A percentile compares a stretch with the other conserved stretches of the same genome.
These are phyloP conservation scores for Myotis planiceps DNA, from an alignment of 2,797 vertebrate species.

Conservation along the genomic window DNA sequence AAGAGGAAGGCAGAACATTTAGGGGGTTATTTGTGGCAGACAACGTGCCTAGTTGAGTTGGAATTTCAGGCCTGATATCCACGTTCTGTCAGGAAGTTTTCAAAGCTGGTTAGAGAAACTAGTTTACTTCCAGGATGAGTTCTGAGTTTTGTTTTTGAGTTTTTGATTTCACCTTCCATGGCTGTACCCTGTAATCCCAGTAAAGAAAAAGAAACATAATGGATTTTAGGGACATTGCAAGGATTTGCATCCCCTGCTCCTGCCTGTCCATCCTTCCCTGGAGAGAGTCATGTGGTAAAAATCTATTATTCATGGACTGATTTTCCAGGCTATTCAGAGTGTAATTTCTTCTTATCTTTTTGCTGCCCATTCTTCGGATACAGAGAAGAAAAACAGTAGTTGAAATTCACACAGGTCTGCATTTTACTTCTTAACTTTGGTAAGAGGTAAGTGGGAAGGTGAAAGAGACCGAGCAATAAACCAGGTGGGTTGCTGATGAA, in stretches of 20 bases:
- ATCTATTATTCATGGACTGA: not conserved
- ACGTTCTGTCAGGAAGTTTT: not conserved
- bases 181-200: not conserved
- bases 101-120: not conserved
- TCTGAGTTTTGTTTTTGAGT: constrained; percentile 12
- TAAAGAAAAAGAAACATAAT: not conserved
- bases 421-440: not conserved
- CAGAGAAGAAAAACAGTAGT: not conserved
- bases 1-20: not conserved
- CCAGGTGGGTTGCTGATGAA: not conserved
- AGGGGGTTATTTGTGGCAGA: not conserved
- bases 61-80: not conserved
- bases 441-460: not conserved
- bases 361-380: not conserved
- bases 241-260: not conserved
- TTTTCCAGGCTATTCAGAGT: not conserved
- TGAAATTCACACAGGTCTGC: not conserved
- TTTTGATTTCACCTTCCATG: not conserved
- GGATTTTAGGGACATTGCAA: not conserved
- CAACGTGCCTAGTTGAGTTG: not conserved
- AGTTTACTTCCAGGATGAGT: not conserved
- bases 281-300: not conserved
- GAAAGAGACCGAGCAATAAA: not conserved
- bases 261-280: not conserved
- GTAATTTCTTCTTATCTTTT: not conserved